Conservation (phyloP, 2,888 invertebrate species). For the Argyresthia albistria region DNA sequence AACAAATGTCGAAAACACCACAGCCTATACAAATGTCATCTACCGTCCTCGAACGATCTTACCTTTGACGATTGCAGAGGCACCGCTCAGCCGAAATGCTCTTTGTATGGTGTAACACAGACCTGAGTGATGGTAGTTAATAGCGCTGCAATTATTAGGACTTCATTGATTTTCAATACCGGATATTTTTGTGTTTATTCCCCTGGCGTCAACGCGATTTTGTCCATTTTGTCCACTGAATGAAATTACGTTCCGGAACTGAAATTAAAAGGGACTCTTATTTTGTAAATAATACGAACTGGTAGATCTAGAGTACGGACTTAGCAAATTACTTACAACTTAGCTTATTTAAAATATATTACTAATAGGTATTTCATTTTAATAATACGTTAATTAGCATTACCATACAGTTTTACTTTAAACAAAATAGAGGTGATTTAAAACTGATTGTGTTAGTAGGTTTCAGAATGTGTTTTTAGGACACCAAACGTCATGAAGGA, state of each 20-base stretch:
- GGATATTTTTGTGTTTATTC: constrained; percentile 59
- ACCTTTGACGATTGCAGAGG: constrained; percentile 58
- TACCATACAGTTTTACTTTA: not conserved
- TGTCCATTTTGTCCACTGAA: constrained; percentile 27
- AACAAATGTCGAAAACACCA: constrained; percentile 9
- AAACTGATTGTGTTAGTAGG: not conserved
- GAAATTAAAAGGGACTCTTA: no score
- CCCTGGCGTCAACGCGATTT: constrained; percentile 32
- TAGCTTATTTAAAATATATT: not conserved
- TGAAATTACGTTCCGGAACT: constrained; percentile 27
- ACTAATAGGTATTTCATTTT: not conserved
- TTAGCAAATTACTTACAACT: no score
- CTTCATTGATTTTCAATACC: constrained; percentile 50
- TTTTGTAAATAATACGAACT: no score
- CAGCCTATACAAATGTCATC: constrained; percentile 52
- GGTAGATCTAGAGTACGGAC: no score
- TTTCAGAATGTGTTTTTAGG: constrained; percentile 14
- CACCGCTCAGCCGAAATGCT: constrained; percentile 33
- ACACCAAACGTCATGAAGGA: constrained; percentile 7
- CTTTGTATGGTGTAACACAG: constrained; percentile 30
- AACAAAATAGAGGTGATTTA: not conserved
- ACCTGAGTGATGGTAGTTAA: constrained; percentile 26
- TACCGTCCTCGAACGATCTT: constrained; percentile 26
- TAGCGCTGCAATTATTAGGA: constrained; percentile 31
- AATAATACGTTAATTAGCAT: no score